Evolutionary conservation across 2,888 invertebrate genomes (phyloP), one percentile per base, ranked within the genome.

Genomic region (Chamaedrilus cognettii): DNA sequence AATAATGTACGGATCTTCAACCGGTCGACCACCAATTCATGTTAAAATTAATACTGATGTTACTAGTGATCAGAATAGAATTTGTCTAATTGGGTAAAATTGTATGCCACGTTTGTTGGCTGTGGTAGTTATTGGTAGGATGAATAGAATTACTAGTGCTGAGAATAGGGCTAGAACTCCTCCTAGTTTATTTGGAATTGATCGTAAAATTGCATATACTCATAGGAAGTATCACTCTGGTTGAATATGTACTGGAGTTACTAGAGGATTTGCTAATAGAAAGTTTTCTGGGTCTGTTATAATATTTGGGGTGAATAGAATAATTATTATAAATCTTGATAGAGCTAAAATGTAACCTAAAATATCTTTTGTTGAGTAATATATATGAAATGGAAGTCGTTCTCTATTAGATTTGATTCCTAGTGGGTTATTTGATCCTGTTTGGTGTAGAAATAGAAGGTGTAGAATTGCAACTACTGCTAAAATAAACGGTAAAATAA

Each of bases 181-280:
- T 63, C 90, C 90, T 85, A 91, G 79, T 87, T 92, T 91, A 85
- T 90, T 91, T 4, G 91, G 91, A 67, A 92, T 90, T 50, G 90
- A 90, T 32, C 91, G 91, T 78, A 92, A 75, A 86, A 92, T 91
- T 26, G 91, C 90, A 83, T 91, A 91, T 19, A 91, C 90, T 86
- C 91, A 91, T 86, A 92, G 82, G 78, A 91, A 92, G 82, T 92
- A 92, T 88, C 91, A 92, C 88, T 92, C 91, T 57, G 91, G 91
- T 87, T 91, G 89, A 86, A 91, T 91, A 79, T 91, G 91, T 5
- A 87, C 81, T 0, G 91, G 90, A 0, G 90, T 91, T 23, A 88
- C 86, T 85, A 90, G 77, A 0, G 89, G 87, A 73, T 90, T 90
- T 3, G 90, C 90, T 0, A 88, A 88, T 28, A 87, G 88, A 85